Evolutionary conservation across 2,797 vertebrate genomes (phyloP).

Genomic region (Phylloscopus collybita): DNA sequence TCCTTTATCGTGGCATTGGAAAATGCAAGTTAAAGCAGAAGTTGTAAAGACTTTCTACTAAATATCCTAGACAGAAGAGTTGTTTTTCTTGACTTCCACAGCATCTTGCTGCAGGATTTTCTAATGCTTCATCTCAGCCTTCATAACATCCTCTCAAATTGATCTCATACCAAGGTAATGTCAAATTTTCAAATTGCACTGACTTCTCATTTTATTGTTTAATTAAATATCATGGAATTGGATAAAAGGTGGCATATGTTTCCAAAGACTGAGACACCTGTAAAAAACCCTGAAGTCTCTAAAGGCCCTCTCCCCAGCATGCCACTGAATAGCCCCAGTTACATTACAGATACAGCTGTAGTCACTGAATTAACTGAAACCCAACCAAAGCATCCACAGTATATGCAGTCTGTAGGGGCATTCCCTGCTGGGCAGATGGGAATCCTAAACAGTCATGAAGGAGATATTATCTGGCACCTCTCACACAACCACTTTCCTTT

Average conservation of each 20-base stretch:
- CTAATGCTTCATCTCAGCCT: not conserved
- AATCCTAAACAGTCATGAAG: not conserved
- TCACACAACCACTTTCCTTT: not conserved
- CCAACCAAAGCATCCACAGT: not conserved
- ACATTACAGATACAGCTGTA: not conserved
- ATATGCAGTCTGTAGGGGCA: not conserved
- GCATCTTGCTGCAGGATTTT: not conserved
- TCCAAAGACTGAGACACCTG: not conserved
- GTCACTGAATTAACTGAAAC: not conserved
- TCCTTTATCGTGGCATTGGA: not conserved
- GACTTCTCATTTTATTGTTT: not conserved
- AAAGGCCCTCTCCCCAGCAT: not conserved
- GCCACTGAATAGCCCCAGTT: not conserved
- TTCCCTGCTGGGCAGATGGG: not conserved
- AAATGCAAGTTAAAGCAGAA: not conserved
- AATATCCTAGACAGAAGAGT: not conserved
- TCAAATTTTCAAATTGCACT: not conserved
- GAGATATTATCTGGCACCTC: not conserved
- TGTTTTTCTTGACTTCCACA: not conserved
- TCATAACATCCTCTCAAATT: not conserved
- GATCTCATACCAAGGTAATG: not conserved
- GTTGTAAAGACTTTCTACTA: not conserved
- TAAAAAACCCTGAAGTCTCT: not conserved
- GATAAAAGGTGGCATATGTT: not conserved
- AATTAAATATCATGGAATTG: not conserved